Evolutionary conservation across 2,888 invertebrate genomes (phyloP), one percentile per base, ranked within the genome.

Genomic region (Diplazon laetatorius): DNA sequence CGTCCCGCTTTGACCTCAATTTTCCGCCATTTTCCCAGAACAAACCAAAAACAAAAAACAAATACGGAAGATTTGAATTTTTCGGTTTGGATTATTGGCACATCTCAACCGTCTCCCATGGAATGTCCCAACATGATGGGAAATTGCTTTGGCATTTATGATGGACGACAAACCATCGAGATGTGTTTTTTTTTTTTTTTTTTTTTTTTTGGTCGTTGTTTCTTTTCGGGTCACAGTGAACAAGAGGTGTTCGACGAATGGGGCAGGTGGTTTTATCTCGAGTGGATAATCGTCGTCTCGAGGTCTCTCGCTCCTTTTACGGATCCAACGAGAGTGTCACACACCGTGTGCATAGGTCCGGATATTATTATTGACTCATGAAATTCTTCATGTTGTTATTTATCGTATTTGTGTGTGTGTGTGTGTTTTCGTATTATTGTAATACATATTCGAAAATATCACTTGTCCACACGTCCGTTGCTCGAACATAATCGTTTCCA

Each of bases 201-300:
- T 30, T 30, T 30, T 30, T 5, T 5, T 30, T 30, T 30, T 5
- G 30, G 30, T 30, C 6, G 6, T 30, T 30, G 6, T 30, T 30
- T 30, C 2, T 30, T 30, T 30, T 6, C 6, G 30, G 30, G 30
- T 30, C 4, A 30, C 30, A 6, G 30, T 30, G 6, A 5, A 5
- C 30, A 6, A 30, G 30, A 30, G 30, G 4, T 30, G n/a, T n/a
- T n/a, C n/a, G n/a, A 5, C 30, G 30, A 30, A 30, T 6, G 30
- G 4, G 30, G 30, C 42, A n/a, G n/a, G 42, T 12, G n/a, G n/a
- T 42, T 59, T 66, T 66, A 66, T 52, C 52, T 66, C 39, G 16
- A 39, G 65, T 52, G 65, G 22, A 52, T 25, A 52, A 66, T 66
- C 50, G 65, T n/a, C 35, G 48, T 6, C n/a, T 8, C 9, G 14